A percentile compares a stretch with the other conserved stretches of the same genome.
phyloP scores from a whole-genome alignment of 1,140 invertebrate genomes.

The Neodiprion lecontei region DNA sequence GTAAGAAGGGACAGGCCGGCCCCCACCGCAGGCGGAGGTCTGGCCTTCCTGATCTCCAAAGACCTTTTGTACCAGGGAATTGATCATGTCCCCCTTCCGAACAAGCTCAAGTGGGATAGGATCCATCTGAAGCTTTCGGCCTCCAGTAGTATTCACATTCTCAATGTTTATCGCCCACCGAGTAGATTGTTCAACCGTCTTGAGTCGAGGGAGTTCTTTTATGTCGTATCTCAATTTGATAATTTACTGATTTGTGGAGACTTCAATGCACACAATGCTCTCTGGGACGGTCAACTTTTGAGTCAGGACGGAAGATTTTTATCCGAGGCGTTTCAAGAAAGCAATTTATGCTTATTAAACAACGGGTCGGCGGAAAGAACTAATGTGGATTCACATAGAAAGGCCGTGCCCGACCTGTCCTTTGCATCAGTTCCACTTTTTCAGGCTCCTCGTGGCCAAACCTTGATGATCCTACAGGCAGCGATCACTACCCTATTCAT shows the following conservation, averaged over 20 bases:
- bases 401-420: neutral
- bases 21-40: slow-evolving; percentile 17
- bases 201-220: slow-evolving; percentile 8
- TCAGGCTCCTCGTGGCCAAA: neutral
- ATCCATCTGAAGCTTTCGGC: neutral
- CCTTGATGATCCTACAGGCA: neutral
- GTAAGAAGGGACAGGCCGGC: slow-evolving; percentile 19
- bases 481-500: neutral
- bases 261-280: slow-evolving; percentile 25
- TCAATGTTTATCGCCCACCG: slow-evolving; percentile 17
- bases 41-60: slow-evolving; percentile 21
- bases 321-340: neutral
- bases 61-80: slow-evolving; percentile 5
- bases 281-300: slow-evolving; percentile 22
- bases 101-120: slow-evolving; percentile 10
- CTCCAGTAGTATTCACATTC: neutral
- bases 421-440: neutral
- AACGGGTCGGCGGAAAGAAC: too few relatives aligned
- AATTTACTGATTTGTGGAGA: slow-evolving; percentile 23
- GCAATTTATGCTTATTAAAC: neutral
- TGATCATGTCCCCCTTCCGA: neutral
- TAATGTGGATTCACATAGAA: neutral
- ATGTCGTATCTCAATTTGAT: neutral
- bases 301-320: neutral
- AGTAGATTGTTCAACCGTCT: neutral